Conservation (phyloP, 2,113 vertebrate species). For the Sakesphorus luctuosus region DNA sequence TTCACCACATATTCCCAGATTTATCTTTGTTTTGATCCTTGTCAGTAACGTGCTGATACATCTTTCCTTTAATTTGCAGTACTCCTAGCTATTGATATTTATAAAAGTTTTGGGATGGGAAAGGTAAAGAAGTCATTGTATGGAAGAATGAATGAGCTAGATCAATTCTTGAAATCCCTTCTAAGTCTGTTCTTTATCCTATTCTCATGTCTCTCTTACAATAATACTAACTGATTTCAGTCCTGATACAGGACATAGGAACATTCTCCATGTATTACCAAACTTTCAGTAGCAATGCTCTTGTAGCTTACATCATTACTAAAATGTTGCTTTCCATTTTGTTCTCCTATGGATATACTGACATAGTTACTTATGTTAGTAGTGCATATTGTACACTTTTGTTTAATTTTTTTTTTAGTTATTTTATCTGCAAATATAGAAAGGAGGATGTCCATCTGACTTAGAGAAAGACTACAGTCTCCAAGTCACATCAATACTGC, state of each 20-base stretch:
- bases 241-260: not conserved
- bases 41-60: not conserved
- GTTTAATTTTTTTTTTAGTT: not conserved
- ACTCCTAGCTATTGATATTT: not conserved
- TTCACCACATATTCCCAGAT: not conserved
- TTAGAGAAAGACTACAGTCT: not conserved
- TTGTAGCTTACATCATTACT: not conserved
- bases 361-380: too few relatives aligned
- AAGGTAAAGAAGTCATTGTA: not conserved
- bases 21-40: not conserved
- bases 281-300: not conserved
- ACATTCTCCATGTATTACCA: not conserved
- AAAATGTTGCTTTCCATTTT: not conserved
- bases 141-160: not conserved
- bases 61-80: not conserved
- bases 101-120: not conserved
- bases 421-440: not conserved
- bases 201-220: not conserved
- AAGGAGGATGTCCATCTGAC: not conserved
- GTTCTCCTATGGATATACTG: not conserved
- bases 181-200: not conserved
- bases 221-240: not conserved
- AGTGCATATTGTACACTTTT: not conserved
- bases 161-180: not conserved
- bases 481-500: not conserved